Percentiles rank a stretch among this genome's conserved stretches.
Conservation (phyloP, 1,140 invertebrate species). For the Pinna nobilis region DNA sequence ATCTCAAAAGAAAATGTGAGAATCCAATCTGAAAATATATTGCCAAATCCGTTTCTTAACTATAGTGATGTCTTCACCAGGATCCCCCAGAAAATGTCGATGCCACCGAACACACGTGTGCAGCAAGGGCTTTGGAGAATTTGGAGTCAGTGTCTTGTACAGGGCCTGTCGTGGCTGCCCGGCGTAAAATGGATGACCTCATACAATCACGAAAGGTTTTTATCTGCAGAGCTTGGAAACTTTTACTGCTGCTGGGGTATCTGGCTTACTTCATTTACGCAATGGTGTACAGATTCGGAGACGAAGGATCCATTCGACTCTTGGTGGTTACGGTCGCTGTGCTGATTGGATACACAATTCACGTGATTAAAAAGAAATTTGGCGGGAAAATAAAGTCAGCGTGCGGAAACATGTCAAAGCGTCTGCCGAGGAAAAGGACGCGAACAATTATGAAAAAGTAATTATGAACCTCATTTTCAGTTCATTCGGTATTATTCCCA, state of each 20-base stretch:
- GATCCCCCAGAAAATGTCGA: no score
- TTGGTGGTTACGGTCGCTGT: slow-evolving; percentile 30
- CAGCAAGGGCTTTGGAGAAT: no score
- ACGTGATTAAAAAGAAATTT: slow-evolving; percentile 1
- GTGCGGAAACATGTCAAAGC: neutral
- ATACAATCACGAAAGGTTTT: no score
- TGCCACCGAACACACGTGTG: no score
- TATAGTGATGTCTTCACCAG: no score
- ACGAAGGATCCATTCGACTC: slow-evolving; percentile 41
- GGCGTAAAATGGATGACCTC: no score
- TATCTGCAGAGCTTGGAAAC: no score
- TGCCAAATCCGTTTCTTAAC: no score
- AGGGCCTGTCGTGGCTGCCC: no score
- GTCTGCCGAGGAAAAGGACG: neutral
- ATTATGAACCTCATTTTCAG: neutral
- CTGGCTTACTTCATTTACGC: slow-evolving; percentile 40
- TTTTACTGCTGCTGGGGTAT: slow-evolving; percentile 20
- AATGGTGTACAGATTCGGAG: slow-evolving; percentile 43
- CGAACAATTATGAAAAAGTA: neutral
- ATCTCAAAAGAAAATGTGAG: no score
- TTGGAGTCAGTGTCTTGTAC: no score
- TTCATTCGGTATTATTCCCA: neutral
- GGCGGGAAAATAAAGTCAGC: neutral
- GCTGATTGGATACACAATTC: neutral
- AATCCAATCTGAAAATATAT: no score